Percentiles rank a stretch among this genome's conserved stretches.
These are phyloP conservation scores for Ips nitidus DNA, from an alignment of 1,140 invertebrate species.

Conservation along the genomic window DNA sequence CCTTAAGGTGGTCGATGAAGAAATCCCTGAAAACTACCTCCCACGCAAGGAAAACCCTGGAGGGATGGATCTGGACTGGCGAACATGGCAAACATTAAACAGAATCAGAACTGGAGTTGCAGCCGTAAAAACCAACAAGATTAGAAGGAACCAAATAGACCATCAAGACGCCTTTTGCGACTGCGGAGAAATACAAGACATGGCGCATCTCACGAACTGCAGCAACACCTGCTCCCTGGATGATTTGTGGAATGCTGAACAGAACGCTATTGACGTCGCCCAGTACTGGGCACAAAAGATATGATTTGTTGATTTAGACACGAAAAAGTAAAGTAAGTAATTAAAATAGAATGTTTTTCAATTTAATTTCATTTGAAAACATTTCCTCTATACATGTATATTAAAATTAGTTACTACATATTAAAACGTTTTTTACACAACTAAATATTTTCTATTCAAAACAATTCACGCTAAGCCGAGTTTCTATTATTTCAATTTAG, in stretches of 20 bases:
- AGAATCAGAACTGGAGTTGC: no score
- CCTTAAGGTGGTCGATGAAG: background rate
- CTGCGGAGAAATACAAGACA: background rate
- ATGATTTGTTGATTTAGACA: background rate
- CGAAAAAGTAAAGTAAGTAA: slow-evolving; percentile 1
- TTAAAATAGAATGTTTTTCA: no score
- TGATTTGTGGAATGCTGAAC: background rate
- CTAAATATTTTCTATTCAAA: no score
- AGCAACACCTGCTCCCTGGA: background rate
- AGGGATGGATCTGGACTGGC: slow-evolving; percentile 5
- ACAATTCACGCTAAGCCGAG: no score
- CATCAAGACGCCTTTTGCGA: background rate
- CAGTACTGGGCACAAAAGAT: background rate
- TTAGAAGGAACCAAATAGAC: slow-evolving; percentile 3
- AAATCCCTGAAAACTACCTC: background rate
- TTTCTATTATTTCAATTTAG: no score
- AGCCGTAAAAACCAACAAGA: background rate
- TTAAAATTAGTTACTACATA: no score
- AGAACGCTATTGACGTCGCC: background rate
- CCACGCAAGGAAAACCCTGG: background rate
- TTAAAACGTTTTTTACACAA: no score
- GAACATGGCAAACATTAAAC: background rate
- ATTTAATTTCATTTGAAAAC: no score
- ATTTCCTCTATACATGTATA: no score
- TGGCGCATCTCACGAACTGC: background rate